These are phyloP conservation scores for Siderastrea radians DNA, from an alignment of 92 coral and sea anemone species.

Conservation along the genomic window DNA sequence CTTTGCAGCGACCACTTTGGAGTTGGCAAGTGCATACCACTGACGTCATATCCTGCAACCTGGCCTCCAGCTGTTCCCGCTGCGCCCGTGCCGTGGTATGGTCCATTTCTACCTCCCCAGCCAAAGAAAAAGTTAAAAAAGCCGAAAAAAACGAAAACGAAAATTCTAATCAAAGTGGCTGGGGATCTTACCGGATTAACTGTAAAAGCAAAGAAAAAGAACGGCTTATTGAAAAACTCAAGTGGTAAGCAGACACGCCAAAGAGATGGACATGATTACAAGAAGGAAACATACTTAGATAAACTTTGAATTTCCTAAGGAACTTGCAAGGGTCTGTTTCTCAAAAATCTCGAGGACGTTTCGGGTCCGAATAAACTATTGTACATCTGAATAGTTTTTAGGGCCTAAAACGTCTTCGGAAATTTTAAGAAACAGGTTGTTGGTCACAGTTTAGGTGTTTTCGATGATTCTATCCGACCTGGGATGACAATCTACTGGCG, in stretches of 20 bases:
- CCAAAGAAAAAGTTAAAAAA: slow-evolving; percentile 20
- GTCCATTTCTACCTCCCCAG: not conserved
- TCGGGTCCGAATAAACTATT: too few relatives aligned
- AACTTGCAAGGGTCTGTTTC: too few relatives aligned
- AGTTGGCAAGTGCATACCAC: slow-evolving; percentile 35
- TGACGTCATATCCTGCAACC: not conserved
- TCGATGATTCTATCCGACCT: too few relatives aligned
- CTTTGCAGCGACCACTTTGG: slow-evolving; percentile 37
- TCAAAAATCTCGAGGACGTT: too few relatives aligned
- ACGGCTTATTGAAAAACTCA: not conserved
- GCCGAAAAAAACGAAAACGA: slow-evolving; percentile 18
- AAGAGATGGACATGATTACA: not conserved
- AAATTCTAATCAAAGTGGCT: slow-evolving; percentile 25
- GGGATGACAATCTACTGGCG: too few relatives aligned
- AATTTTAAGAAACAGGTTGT: too few relatives aligned
- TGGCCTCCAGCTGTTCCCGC: slow-evolving; percentile 4
- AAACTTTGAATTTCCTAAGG: too few relatives aligned
- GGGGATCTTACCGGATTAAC: slow-evolving; percentile 32
- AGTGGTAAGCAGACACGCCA: not conserved
- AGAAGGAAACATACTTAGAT: not conserved
- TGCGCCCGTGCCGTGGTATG: slow-evolving; percentile 11
- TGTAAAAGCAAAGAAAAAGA: slow-evolving; percentile 46
- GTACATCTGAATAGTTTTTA: too few relatives aligned
- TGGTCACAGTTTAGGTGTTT: too few relatives aligned
- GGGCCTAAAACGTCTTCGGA: too few relatives aligned